phyloP scores from a whole-genome alignment of 1,140 invertebrate species.

The Drosophila oshimai region DNA sequence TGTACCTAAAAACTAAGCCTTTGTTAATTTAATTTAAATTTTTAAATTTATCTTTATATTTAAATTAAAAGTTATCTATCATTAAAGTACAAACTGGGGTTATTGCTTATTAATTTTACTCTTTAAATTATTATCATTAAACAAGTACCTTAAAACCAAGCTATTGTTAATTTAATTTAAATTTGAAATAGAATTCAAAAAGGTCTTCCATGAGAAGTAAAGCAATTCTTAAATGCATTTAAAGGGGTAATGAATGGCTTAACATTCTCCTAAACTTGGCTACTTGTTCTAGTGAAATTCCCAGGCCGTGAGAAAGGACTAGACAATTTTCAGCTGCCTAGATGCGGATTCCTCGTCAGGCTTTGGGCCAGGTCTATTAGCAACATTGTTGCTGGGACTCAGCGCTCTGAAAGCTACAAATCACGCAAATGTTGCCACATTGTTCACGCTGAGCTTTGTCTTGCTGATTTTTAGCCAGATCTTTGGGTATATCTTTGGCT shows the following conservation, averaged over 20 bases:
- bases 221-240: not conserved
- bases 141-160: no score
- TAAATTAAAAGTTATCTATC: no score
- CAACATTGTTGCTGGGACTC: slow-evolving; percentile 66
- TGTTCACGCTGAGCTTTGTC: slow-evolving; percentile 59
- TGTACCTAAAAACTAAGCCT: no score
- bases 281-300: slow-evolving; percentile 26
- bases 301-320: slow-evolving; percentile 12
- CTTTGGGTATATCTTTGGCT: not conserved
- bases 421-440: slow-evolving; percentile 68
- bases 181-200: no score
- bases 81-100: no score
- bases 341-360: slow-evolving; percentile 22
- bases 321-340: not conserved
- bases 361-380: slow-evolving; percentile 57
- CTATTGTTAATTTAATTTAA: no score
- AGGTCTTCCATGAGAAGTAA: no score
- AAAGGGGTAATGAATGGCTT: not conserved
- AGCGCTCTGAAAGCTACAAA: slow-evolving; percentile 70
- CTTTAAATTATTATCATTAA: no score
- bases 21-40: no score
- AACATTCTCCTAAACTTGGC: not conserved
- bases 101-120: no score
- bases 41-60: no score
- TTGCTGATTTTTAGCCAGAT: slow-evolving; percentile 5